A percentile compares a stretch with the other conserved stretches of the same genome.
Conservation (phyloP, 2,888 invertebrate species). For the Laspeyria flexula region DNA sequence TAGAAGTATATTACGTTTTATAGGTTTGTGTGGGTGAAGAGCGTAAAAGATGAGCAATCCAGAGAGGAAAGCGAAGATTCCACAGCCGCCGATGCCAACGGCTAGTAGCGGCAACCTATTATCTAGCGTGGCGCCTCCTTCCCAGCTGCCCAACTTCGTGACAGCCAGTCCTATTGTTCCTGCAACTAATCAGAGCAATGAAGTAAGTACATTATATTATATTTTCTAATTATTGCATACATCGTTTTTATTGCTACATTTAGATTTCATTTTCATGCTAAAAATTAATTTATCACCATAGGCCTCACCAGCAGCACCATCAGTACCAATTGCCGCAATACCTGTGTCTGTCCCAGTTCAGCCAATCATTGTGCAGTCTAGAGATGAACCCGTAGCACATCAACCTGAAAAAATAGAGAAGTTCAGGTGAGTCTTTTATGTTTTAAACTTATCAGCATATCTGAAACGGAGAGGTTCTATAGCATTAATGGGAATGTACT, state of each 20-base stretch:
- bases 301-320: constrained; percentile 11
- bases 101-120: constrained; percentile 85
- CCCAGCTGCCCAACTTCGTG: constrained; percentile 88
- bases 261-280: too few relatives aligned
- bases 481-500: too few relatives aligned
- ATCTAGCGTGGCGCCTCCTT: constrained; percentile 89
- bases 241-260: too few relatives aligned
- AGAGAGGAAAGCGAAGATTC: constrained; percentile 72
- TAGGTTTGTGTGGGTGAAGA: constrained; percentile 13
- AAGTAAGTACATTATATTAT: constrained; percentile 19
- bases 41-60: constrained; percentile 54
- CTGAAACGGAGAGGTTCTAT: too few relatives aligned
- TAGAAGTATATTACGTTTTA: neutral
- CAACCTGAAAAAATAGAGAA: constrained; percentile 57
- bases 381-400: constrained; percentile 32
- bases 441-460: neutral
- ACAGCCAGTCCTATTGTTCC: constrained; percentile 63
- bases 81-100: constrained; percentile 76
- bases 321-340: constrained; percentile 6
- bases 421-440: constrained; percentile 61
- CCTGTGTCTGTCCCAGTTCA: constrained; percentile 51
- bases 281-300: constrained; percentile 13
- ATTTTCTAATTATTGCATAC: too few relatives aligned
- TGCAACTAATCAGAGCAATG: constrained; percentile 14
- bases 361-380: constrained; percentile 57